Conservation (phyloP, 2,113 vertebrate species). For the Oncorhynchus nerka region DNA sequence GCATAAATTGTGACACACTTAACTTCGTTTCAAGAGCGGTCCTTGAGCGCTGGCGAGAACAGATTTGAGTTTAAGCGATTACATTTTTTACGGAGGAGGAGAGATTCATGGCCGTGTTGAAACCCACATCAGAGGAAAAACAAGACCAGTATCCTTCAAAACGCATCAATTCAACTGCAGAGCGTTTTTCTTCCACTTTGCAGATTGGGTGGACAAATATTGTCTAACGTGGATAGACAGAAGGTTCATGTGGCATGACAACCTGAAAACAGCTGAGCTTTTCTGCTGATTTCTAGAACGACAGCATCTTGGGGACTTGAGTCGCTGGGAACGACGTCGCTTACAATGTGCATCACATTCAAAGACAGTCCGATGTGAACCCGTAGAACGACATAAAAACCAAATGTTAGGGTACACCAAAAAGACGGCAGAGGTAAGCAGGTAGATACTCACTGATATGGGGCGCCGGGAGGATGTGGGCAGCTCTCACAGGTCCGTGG, state of each 20-base stretch:
- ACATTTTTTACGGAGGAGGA: neutral
- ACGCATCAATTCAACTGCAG: slow-evolving; percentile 5
- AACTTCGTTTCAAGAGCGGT: slow-evolving; percentile 44
- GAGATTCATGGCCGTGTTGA: slow-evolving; percentile 11
- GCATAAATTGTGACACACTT: slow-evolving; percentile 52
- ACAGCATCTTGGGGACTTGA: neutral
- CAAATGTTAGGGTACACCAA: too few species aligned
- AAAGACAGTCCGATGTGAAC: neutral
- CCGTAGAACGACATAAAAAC: neutral
- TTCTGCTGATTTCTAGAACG: neutral
- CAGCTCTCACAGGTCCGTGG: slow-evolving; percentile 88
- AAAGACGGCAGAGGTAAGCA: too few species aligned
- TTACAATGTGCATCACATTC: slow-evolving; percentile 1
- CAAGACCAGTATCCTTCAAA: slow-evolving; percentile 6
- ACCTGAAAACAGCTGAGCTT: slow-evolving; percentile 6
- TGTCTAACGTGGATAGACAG: neutral
- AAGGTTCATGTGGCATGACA: slow-evolving; percentile 1
- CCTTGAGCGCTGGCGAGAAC: slow-evolving; percentile 41
- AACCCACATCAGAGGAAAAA: neutral
- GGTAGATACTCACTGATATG: slow-evolving; percentile 82
- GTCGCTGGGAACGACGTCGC: neutral
- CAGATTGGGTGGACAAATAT: slow-evolving; percentile 3
- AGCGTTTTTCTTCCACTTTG: neutral
- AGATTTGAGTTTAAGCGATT: slow-evolving; percentile 30
- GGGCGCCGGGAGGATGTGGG: slow-evolving; percentile 89